Conservation (phyloP, 2,113 vertebrate species). For the Gadus chalcogrammus region DNA sequence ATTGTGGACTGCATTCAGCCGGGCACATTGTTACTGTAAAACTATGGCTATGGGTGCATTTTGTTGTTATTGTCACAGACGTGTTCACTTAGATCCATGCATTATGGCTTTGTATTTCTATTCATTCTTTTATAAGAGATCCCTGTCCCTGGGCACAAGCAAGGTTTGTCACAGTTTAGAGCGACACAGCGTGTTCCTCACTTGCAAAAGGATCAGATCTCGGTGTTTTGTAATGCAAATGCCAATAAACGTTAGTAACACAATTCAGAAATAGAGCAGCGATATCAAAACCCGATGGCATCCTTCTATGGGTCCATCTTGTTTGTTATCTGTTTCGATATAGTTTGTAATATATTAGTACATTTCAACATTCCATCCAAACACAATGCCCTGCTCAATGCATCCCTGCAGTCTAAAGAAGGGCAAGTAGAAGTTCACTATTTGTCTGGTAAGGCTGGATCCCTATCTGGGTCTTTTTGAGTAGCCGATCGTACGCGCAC, state of each 20-base stretch:
- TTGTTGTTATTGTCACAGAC: constrained; percentile 18
- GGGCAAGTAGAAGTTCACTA: constrained; percentile 3
- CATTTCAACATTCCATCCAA: constrained; percentile 7
- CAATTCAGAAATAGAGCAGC: constrained; percentile 21
- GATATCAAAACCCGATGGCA: constrained; percentile 26
- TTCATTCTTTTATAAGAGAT: constrained; percentile 16
- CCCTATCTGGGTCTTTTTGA: constrained; percentile 24
- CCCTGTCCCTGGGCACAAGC: no score
- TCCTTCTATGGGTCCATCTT: constrained; percentile 21
- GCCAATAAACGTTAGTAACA: constrained; percentile 6
- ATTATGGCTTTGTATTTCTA: constrained; percentile 53
- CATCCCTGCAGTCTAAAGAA: constrained; percentile 34
- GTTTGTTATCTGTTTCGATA: constrained; percentile 11
- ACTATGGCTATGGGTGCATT: constrained; percentile 49
- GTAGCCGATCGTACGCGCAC: neutral
- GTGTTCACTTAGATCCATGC: constrained; percentile 46
- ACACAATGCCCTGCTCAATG: constrained; percentile 29
- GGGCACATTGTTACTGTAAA: constrained; percentile 22
- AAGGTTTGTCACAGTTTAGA: constrained; percentile 4
- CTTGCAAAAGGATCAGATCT: constrained; percentile 5
- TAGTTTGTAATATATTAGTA: constrained; percentile 29
- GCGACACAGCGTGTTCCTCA: constrained; percentile 18
- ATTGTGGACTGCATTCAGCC: constrained; percentile 41
- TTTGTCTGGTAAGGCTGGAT: constrained; percentile 33
- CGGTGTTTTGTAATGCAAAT: constrained; percentile 1